Percentiles rank a stretch among this genome's conserved stretches.
phyloP scores from a whole-genome alignment of 2,113 vertebrate genomes.

The Vireo altiloquus region DNA sequence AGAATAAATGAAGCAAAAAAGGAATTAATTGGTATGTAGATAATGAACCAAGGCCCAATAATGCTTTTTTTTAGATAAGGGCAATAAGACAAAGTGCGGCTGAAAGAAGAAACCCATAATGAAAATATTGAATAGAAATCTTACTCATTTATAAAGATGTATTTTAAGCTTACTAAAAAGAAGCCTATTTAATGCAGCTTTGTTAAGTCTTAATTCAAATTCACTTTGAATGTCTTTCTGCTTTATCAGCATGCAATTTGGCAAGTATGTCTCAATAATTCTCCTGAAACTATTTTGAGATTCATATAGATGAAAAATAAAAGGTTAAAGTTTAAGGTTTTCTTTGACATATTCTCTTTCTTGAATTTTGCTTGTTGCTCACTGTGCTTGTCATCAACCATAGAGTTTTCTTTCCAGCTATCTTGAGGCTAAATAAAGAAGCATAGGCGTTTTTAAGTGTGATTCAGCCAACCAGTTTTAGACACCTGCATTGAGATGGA shows the following conservation, averaged over 20 bases:
- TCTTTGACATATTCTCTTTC: background rate
- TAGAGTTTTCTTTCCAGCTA: background rate
- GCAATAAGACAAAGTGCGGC: background rate
- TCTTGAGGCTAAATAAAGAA: background rate
- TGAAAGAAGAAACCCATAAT: background rate
- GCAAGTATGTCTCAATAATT: background rate
- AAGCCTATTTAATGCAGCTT: background rate
- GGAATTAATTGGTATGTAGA: slow-evolving; percentile 8
- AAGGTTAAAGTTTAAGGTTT: background rate
- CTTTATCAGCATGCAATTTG: background rate
- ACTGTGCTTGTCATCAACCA: background rate
- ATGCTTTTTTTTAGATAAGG: background rate
- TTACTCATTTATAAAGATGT: background rate
- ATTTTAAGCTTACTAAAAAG: background rate
- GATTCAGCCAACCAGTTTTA: background rate
- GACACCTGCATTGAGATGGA: background rate
- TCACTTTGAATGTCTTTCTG: background rate
- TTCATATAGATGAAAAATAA: background rate
- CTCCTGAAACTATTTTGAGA: background rate
- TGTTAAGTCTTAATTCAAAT: background rate
- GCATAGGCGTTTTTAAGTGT: background rate
- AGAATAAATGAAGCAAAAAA: slow-evolving; percentile 23
- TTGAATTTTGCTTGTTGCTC: background rate
- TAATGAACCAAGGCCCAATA: background rate
- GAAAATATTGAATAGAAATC: slow-evolving; percentile 11